Evolutionary conservation across 1,140 invertebrate species (phyloP).

Genomic region (Lepeophtheirus salmonis): DNA sequence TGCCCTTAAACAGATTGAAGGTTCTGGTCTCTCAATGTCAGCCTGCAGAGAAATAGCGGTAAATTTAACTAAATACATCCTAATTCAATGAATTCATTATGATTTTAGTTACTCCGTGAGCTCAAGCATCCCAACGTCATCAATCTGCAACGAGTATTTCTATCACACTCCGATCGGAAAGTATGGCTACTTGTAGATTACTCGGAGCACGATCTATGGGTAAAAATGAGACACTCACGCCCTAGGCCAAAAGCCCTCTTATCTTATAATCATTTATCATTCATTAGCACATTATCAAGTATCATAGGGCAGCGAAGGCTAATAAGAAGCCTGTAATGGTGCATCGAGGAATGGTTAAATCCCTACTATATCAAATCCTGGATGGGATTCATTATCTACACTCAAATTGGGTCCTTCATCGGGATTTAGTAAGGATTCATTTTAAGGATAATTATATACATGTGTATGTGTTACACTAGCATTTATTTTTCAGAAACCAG

Average conservation of each 20-base stretch:
- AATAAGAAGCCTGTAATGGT: constrained; percentile 93
- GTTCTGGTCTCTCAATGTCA: constrained; percentile 95
- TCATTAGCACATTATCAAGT: constrained; percentile 90
- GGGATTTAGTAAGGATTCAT: constrained; percentile 60
- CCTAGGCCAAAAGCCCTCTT: neutral
- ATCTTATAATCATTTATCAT: constrained; percentile 10
- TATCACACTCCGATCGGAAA: constrained; percentile 90
- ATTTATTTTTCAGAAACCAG: constrained; percentile 52
- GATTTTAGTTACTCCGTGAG: constrained; percentile 72
- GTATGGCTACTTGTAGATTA: constrained; percentile 98
- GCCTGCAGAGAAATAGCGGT: constrained; percentile 97
- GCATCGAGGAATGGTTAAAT: constrained; percentile 94
- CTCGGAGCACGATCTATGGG: constrained; percentile 98
- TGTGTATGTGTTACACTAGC: constrained; percentile 11
- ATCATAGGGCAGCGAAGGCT: constrained; percentile 91
- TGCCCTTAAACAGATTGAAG: constrained; percentile 98
- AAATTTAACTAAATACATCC: too few species aligned
- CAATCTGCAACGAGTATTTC: constrained; percentile 85
- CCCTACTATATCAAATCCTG: constrained; percentile 90
- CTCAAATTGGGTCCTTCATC: constrained; percentile 97
- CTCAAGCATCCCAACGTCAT: constrained; percentile 96
- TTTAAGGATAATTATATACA: neutral
- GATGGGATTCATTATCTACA: constrained; percentile 99
- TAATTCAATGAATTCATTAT: constrained; percentile 5
- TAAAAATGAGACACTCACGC: constrained; percentile 25